phyloP scores from a whole-genome alignment of 2,888 invertebrate genomes.

The Tromatobia lineatoria region DNA sequence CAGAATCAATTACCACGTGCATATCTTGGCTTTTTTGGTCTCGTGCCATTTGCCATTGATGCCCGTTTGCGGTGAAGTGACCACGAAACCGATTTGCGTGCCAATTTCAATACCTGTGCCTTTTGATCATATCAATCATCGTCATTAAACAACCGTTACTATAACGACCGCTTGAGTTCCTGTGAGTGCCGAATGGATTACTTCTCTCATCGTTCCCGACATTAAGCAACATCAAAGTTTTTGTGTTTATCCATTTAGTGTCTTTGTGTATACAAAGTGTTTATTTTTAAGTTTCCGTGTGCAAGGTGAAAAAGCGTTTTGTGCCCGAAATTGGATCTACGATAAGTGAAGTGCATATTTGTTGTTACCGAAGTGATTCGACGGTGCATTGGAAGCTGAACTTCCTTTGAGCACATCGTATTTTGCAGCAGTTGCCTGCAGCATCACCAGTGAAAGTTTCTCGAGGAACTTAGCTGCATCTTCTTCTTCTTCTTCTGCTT shows the following conservation, averaged over 20 bases:
- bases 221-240: neutral
- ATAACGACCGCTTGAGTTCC: neutral
- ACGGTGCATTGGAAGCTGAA: slow-evolving; percentile 27
- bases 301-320: no score
- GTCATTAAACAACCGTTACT: neutral
- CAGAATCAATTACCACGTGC: neutral
- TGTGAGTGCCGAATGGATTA: slow-evolving; percentile 8
- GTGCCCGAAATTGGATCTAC: slow-evolving; percentile 3
- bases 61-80: neutral
- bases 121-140: neutral
- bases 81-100: neutral
- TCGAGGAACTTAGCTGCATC: slow-evolving; percentile 20
- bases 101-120: neutral
- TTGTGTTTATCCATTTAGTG: neutral
- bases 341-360: slow-evolving; percentile 16
- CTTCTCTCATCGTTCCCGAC: neutral
- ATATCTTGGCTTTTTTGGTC: neutral
- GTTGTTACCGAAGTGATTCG: slow-evolving; percentile 41
- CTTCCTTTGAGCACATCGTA: slow-evolving; percentile 12
- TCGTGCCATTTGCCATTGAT: slow-evolving; percentile 20
- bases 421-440: slow-evolving; percentile 6
- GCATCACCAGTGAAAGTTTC: slow-evolving; percentile 28
- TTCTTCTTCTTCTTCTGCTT: slow-evolving; percentile 40
- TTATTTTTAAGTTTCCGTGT: neutral
- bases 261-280: slow-evolving; percentile 1